phyloP scores from a whole-genome alignment of 2,113 vertebrate genomes.

The Pterophyllum scalare region DNA sequence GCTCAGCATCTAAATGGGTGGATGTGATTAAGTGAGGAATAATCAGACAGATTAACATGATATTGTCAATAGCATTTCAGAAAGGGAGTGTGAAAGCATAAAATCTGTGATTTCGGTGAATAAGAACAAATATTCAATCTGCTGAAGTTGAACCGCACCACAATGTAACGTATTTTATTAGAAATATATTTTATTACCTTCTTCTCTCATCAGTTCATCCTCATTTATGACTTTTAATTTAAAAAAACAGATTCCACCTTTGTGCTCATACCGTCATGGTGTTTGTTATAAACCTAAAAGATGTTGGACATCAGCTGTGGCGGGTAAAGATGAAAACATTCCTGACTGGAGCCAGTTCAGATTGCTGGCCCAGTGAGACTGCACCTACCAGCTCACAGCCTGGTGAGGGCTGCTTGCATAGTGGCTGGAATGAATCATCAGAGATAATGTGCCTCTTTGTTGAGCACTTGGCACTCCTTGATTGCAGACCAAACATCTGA shows the following conservation, averaged over 20 bases:
- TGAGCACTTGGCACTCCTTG: constrained; percentile 61
- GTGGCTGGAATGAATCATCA: constrained; percentile 67
- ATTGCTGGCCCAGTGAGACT: constrained; percentile 28
- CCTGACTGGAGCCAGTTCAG: constrained; percentile 52
- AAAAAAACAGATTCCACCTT: not conserved
- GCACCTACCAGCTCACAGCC: constrained; percentile 42
- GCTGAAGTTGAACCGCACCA: too few species aligned
- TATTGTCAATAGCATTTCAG: not conserved
- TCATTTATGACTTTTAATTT: not conserved
- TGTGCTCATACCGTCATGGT: constrained; percentile 8
- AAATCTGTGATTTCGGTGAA: constrained; percentile 19
- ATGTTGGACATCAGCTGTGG: constrained; percentile 28
- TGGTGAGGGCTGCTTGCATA: constrained; percentile 51
- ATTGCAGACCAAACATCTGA: constrained; percentile 69
- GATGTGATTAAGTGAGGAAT: not conserved
- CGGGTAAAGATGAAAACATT: constrained; percentile 43
- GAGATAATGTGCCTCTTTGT: constrained; percentile 70
- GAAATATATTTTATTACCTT: constrained; percentile 22
- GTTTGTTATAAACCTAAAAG: constrained; percentile 38
- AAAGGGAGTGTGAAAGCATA: not conserved
- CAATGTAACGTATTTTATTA: constrained; percentile 36
- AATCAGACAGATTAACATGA: too few species aligned
- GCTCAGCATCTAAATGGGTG: too few species aligned
- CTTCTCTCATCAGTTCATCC: constrained; percentile 6
- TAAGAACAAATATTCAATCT: not conserved